Evolutionary conservation across 2,113 vertebrate genomes (phyloP).

Genomic region (Anhinga rufa): DNA sequence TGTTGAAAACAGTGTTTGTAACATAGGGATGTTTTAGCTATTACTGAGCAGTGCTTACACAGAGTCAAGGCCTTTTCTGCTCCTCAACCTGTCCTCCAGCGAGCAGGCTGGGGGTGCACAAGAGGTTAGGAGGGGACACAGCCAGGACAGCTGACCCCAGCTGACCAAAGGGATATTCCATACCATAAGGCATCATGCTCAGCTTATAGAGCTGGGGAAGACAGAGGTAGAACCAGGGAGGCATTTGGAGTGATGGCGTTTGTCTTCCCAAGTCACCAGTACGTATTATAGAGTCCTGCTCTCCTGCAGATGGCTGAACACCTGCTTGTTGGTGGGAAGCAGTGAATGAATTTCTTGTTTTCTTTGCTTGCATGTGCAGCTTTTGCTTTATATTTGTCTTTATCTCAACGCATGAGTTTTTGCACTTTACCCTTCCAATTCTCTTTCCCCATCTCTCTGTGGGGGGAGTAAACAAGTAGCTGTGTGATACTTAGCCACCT

Average conservation of each 20-base stretch:
- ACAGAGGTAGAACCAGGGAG: background rate
- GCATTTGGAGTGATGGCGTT: fast-evolving
- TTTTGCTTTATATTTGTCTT: background rate
- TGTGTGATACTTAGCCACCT: background rate
- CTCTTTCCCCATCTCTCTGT: background rate
- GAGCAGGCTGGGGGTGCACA: fast-evolving
- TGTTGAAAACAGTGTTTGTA: background rate
- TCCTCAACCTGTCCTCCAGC: fast-evolving
- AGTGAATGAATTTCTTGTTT: background rate
- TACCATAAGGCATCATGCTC: fast-evolving
- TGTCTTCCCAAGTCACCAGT: background rate
- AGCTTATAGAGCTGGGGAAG: background rate
- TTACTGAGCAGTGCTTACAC: background rate
- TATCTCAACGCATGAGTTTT: background rate
- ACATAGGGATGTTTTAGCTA: background rate
- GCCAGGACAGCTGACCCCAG: too few relatives aligned
- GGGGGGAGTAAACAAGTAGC: background rate
- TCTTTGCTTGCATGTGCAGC: fast-evolving
- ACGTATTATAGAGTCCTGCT: fast-evolving
- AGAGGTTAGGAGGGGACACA: background rate
- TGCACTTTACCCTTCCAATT: background rate
- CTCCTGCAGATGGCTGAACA: background rate
- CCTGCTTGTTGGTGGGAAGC: background rate
- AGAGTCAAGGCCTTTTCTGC: background rate
- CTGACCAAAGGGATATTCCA: background rate